Conservation (phyloP, 1,140 invertebrate species). For the Homalodisca vitripennis region DNA sequence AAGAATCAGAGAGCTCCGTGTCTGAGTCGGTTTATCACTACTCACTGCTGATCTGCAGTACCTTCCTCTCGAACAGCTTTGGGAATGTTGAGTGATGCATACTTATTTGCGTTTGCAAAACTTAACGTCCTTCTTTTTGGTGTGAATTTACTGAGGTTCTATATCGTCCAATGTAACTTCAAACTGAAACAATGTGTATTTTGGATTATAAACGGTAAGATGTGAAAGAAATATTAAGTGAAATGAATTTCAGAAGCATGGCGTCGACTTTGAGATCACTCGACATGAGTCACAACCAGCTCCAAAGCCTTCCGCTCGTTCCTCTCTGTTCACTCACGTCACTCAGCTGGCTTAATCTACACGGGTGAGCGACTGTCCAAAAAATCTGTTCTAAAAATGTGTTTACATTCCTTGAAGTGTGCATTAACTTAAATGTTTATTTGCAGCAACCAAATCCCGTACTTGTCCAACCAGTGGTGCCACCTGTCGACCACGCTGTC, state of each 20-base stretch:
- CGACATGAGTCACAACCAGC: conserved; percentile 71
- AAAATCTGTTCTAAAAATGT: background rate
- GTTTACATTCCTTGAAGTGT: too few species aligned
- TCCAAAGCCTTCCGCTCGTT: conserved; percentile 63
- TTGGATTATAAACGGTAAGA: background rate
- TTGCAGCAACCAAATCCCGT: conserved; percentile 65
- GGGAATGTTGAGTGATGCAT: background rate
- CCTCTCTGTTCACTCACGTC: conserved; percentile 62
- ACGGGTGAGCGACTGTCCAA: conserved; percentile 59
- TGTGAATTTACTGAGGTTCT: background rate
- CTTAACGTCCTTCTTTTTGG: background rate
- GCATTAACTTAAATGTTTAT: too few species aligned
- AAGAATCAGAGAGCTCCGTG: too few species aligned
- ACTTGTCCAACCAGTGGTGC: conserved; percentile 66
- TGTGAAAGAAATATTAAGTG: background rate
- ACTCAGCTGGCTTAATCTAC: conserved; percentile 71
- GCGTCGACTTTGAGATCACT: conserved; percentile 61
- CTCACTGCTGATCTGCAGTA: too few species aligned
- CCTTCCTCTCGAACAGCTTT: background rate
- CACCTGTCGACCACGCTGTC: conserved; percentile 68
- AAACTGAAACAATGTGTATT: background rate
- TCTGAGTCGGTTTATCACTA: too few species aligned
- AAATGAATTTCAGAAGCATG: conserved; percentile 56
- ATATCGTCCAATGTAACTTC: background rate
- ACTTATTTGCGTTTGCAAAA: background rate